phyloP scores from a whole-genome alignment of 2,797 vertebrate genomes.

The Sebastes oblongus region DNA sequence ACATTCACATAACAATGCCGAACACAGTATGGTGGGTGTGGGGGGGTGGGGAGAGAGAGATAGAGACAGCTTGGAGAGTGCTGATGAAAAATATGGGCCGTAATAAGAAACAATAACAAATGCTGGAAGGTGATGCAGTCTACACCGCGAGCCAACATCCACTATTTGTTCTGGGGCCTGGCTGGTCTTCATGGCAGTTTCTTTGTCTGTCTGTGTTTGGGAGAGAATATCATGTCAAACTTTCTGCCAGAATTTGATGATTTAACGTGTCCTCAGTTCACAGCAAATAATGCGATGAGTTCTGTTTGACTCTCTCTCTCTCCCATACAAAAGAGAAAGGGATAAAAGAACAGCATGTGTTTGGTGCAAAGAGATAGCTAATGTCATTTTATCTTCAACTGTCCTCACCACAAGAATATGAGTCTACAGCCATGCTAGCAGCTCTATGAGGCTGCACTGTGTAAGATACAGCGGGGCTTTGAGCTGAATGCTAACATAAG shows the following conservation, averaged over 20 bases:
- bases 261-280: conserved; percentile 33
- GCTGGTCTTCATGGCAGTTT: conserved; percentile 51
- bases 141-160: conserved; percentile 53
- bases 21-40: background rate
- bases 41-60: background rate
- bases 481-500: background rate
- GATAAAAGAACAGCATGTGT: background rate
- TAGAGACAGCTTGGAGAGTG: conserved; percentile 47
- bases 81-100: conserved; percentile 60
- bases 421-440: background rate
- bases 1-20: conserved; percentile 48
- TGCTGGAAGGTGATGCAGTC: conserved; percentile 60
- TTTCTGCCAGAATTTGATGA: conserved; percentile 48
- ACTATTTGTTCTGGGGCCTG: conserved; percentile 64
- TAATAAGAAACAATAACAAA: conserved; percentile 73
- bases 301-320: conserved; percentile 12
- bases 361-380: background rate
- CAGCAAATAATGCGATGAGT: conserved; percentile 33
- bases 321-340: background rate
- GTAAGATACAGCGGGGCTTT: no score
- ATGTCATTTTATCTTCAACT: background rate
- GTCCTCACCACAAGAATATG: no score
- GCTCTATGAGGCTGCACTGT: background rate
- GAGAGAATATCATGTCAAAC: conserved; percentile 52
- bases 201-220: conserved; percentile 53